Percentiles rank a stretch among this genome's conserved stretches.
Evolutionary conservation across 2,888 invertebrate genomes (phyloP).

Genomic region (Drosophila neonasuta): DNA sequence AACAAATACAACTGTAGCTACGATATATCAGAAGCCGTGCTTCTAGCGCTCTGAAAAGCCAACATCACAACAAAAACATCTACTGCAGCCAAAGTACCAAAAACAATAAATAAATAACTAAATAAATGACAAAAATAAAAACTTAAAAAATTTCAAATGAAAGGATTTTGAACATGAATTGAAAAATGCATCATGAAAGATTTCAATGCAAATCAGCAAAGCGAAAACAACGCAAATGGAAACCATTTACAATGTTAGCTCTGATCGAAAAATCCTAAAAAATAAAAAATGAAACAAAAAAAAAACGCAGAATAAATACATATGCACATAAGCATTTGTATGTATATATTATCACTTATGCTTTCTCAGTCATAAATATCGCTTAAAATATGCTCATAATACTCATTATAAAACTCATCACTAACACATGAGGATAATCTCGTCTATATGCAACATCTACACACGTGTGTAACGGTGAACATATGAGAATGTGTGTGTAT

Average conservation of each 20-base stretch:
- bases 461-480: slow-evolving; percentile 5
- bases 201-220: slow-evolving; percentile 8
- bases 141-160: slow-evolving; percentile 9
- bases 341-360: slow-evolving; percentile 13
- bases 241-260: slow-evolving; percentile 57
- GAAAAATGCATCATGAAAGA: slow-evolving; percentile 9
- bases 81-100: slow-evolving; percentile 69
- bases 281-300: slow-evolving; percentile 7
- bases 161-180: slow-evolving; percentile 20
- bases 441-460: slow-evolving; percentile 6
- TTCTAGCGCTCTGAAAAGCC: slow-evolving; percentile 79
- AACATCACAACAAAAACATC: slow-evolving; percentile 38
- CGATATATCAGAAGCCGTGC: slow-evolving; percentile 82
- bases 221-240: slow-evolving; percentile 71
- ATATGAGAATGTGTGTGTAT: slow-evolving; percentile 20
- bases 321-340: slow-evolving; percentile 13
- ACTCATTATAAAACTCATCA: slow-evolving; percentile 45
- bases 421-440: slow-evolving; percentile 32
- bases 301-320: slow-evolving; percentile 9
- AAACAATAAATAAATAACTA: slow-evolving; percentile 37
- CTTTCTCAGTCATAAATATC: slow-evolving; percentile 27
- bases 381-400: slow-evolving; percentile 41
- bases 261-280: slow-evolving; percentile 24
- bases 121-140: slow-evolving; percentile 8
- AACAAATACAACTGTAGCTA: slow-evolving; percentile 72